Conservation (phyloP, 2,888 invertebrate species). For the Hirtodrosophila duncani region DNA sequence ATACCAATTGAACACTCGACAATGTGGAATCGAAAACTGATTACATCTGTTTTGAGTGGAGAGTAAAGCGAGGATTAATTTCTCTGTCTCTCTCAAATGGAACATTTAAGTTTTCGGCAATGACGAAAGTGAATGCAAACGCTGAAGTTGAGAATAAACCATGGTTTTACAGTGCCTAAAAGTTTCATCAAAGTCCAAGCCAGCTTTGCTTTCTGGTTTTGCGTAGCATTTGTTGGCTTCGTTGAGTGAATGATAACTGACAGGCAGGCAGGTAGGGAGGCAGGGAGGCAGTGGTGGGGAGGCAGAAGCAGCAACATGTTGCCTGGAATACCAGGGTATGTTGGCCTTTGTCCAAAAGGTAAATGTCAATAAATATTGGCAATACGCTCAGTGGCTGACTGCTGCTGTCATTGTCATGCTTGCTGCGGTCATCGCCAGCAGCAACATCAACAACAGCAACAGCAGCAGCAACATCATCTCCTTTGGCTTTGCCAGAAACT, state of each 20-base stretch:
- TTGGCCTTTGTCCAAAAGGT: constrained; percentile 42
- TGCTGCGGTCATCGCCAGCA: constrained; percentile 14
- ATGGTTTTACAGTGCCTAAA: no score
- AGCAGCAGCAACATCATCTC: constrained; percentile 17
- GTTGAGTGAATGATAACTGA: constrained; percentile 74
- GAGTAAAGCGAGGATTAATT: no score
- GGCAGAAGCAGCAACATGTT: constrained; percentile 23
- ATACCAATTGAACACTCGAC: no score
- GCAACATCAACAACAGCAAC: not conserved
- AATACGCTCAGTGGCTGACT: constrained; percentile 38
- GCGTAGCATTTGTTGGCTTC: constrained; percentile 53
- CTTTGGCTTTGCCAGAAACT: constrained; percentile 8
- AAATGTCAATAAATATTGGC: constrained; percentile 73
- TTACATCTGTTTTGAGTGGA: no score
- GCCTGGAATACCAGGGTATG: constrained; percentile 42
- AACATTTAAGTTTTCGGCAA: no score
- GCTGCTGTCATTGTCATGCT: constrained; percentile 34
- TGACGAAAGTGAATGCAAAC: no score
- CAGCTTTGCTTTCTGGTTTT: no score
- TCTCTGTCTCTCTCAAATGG: no score
- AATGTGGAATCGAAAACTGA: no score
- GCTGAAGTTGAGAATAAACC: no score
- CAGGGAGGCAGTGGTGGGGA: not conserved
- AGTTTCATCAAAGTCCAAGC: no score
- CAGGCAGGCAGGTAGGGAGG: constrained; percentile 51